Conservation (phyloP, 2,113 vertebrate genomes). For the Eudyptes chrysolophus region DNA sequence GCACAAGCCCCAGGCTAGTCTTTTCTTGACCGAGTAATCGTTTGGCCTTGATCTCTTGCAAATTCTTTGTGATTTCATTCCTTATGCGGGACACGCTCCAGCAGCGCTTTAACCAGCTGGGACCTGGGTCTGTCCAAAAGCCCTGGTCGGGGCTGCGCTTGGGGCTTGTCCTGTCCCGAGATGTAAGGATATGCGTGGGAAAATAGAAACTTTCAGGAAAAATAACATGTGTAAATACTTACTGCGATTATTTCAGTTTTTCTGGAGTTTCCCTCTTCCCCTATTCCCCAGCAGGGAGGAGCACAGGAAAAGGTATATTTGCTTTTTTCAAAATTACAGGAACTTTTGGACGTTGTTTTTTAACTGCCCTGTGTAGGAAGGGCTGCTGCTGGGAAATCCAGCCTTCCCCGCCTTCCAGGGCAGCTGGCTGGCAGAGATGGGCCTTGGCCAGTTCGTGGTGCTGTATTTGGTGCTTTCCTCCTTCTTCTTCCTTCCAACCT, state of each 20-base stretch:
- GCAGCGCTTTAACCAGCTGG: background rate
- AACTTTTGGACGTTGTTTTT: rapidly evolving
- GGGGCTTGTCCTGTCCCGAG: background rate
- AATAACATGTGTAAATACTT: background rate
- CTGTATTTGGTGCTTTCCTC: background rate
- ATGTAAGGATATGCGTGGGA: background rate
- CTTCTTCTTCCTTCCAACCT: background rate
- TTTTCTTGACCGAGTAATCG: background rate
- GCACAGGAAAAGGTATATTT: background rate
- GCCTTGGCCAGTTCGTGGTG: background rate
- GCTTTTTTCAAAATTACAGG: background rate
- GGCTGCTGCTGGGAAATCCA: background rate
- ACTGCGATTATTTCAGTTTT: background rate
- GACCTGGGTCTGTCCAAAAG: rapidly evolving
- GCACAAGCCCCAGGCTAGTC: background rate
- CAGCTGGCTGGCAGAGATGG: background rate
- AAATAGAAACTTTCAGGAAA: background rate
- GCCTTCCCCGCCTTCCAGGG: background rate
- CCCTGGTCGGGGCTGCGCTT: rapidly evolving
- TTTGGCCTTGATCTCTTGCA: background rate
- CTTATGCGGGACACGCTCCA: background rate
- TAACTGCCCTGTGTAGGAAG: rapidly evolving
- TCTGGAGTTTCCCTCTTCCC: background rate
- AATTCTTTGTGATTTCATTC: background rate
- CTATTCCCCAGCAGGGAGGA: background rate